Percentiles rank a stretch among this genome's conserved stretches.
Conservation (phyloP, 2,113 vertebrate genomes). For the Anarrhichthys ocellatus region DNA sequence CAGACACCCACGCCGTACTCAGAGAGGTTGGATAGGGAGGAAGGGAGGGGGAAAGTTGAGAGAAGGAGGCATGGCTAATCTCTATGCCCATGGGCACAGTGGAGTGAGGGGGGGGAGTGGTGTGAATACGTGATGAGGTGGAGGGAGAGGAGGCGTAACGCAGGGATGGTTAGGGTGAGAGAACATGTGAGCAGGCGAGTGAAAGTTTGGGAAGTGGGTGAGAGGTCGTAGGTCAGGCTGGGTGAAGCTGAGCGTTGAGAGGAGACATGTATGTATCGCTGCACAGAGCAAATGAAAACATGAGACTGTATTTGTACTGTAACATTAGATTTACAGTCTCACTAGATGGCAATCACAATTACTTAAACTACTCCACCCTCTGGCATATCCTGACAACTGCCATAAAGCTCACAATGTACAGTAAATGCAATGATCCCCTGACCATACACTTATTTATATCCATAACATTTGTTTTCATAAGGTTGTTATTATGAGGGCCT, state of each 20-base stretch:
- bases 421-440: conserved; percentile 1
- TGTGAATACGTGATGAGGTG: conserved; percentile 24
- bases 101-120: not conserved
- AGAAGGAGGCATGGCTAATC: conserved; percentile 28
- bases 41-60: conserved; percentile 1
- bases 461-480: conserved; percentile 38
- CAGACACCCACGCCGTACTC: conserved; percentile 51
- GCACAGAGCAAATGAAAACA: conserved; percentile 57
- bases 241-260: conserved; percentile 15
- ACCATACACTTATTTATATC: conserved; percentile 30
- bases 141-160: conserved; percentile 34
- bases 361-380: conserved; percentile 41
- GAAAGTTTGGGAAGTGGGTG: conserved; percentile 22
- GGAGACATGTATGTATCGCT: conserved; percentile 17
- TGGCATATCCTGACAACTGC: conserved; percentile 46
- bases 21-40: conserved; percentile 12
- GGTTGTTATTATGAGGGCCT: conserved; percentile 25
- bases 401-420: conserved; percentile 31
- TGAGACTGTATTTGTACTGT: conserved; percentile 54
- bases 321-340: conserved; percentile 64
- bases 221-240: conserved; percentile 34
- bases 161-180: conserved; percentile 32
- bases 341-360: conserved; percentile 57
- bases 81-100: conserved; percentile 26
- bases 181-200: conserved; percentile 21